Conservation (phyloP, 2,797 vertebrate species). For the Phaenicophaeus curvirostris region DNA sequence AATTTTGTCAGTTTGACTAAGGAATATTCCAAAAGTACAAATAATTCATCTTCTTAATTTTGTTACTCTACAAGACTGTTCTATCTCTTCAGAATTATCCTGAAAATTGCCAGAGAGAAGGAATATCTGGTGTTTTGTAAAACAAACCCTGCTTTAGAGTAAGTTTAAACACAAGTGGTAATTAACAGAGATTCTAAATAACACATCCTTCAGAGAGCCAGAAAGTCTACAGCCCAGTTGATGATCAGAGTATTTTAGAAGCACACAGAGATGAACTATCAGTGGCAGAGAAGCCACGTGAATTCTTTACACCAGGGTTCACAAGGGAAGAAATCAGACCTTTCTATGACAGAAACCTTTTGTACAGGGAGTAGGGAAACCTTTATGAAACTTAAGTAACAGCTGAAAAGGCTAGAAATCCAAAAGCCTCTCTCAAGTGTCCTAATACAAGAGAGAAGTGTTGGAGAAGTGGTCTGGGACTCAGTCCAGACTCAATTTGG, state of each 20-base stretch:
- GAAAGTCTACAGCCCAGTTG: background rate
- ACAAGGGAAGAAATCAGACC: background rate
- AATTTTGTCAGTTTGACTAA: background rate
- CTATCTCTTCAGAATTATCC: background rate
- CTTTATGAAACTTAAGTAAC: background rate
- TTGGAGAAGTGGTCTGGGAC: background rate
- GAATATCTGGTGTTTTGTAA: background rate
- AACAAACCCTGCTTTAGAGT: background rate
- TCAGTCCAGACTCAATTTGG: background rate
- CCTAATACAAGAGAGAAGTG: background rate
- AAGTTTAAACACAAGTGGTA: background rate
- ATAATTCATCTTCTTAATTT: background rate
- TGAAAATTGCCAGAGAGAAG: background rate
- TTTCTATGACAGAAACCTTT: background rate
- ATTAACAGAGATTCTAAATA: background rate
- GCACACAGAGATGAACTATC: background rate
- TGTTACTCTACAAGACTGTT: background rate
- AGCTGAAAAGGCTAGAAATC: background rate
- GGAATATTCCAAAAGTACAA: background rate
- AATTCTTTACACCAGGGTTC: background rate
- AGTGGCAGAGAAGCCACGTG: background rate
- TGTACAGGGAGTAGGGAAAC: background rate
- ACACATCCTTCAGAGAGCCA: background rate
- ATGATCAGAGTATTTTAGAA: background rate
- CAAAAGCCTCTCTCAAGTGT: background rate